Evolutionary conservation across 2,113 vertebrate species (phyloP).

Genomic region (Entelurus aequoreus): DNA sequence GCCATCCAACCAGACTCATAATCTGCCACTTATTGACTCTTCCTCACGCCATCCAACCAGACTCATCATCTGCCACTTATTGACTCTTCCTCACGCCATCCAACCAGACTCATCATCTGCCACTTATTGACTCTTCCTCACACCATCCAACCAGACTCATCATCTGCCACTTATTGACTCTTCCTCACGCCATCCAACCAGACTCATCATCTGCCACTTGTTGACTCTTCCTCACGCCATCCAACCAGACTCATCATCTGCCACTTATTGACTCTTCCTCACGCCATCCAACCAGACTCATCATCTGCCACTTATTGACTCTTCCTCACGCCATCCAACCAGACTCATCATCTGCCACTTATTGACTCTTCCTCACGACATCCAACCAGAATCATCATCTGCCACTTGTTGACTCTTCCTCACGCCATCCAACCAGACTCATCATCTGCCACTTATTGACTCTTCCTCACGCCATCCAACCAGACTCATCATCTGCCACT

Average conservation of each 20-base stretch:
- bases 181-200: background rate
- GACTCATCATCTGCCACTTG: constrained; percentile 28
- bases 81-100: background rate
- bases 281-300: too few relatives aligned
- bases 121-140: constrained; percentile 18
- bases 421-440: too few relatives aligned
- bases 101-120: constrained; percentile 11
- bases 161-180: constrained; percentile 31
- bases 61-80: constrained; percentile 29
- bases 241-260: constrained; percentile 3
- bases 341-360: constrained; percentile 28
- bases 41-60: background rate
- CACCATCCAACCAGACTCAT: too few relatives aligned
- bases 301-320: constrained; percentile 31
- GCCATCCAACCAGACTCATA: too few relatives aligned
- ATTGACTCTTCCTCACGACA: background rate
- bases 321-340: background rate
- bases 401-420: constrained; percentile 24
- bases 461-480: background rate
- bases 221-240: background rate
- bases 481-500: constrained; percentile 25
- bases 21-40: constrained; percentile 33
- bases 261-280: constrained; percentile 23
- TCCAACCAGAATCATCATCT: background rate
- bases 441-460: constrained; percentile 31